A percentile compares a stretch with the other conserved stretches of the same genome.
These are phyloP conservation scores for Amphiprion percula DNA, from an alignment of 2,113 vertebrate species.

Conservation along the genomic window DNA sequence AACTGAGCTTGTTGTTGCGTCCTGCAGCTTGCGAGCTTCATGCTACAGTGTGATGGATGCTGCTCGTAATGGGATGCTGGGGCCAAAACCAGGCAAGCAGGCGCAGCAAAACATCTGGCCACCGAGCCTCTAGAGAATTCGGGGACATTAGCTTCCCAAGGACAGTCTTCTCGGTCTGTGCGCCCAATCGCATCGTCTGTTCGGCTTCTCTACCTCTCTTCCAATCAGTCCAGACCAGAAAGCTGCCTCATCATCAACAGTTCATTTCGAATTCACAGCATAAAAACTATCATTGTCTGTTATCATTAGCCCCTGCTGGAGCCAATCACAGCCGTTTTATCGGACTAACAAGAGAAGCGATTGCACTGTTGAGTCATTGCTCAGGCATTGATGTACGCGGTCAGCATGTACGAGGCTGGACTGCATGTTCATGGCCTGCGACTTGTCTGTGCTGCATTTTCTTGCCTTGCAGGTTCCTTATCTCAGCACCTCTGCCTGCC, in stretches of 20 bases:
- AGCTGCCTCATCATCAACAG: slow-evolving; percentile 25
- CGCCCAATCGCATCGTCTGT: slow-evolving; percentile 2
- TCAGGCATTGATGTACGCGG: slow-evolving; percentile 6
- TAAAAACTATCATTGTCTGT: slow-evolving; percentile 23
- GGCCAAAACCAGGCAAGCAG: slow-evolving; percentile 15
- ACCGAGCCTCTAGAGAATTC: slow-evolving; percentile 28
- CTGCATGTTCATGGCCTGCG: slow-evolving; percentile 13
- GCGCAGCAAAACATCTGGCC: slow-evolving; percentile 55
- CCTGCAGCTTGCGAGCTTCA: background rate
- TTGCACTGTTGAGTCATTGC: slow-evolving; percentile 11
- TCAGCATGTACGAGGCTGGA: background rate
- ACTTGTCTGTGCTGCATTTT: slow-evolving; percentile 31
- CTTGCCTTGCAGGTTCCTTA: slow-evolving; percentile 11
- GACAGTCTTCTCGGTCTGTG: slow-evolving; percentile 22
- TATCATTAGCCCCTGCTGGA: slow-evolving; percentile 26
- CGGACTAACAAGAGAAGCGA: background rate
- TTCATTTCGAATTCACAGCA: slow-evolving; percentile 42
- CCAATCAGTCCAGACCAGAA: slow-evolving; percentile 20
- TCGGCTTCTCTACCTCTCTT: background rate
- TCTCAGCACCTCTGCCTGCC: slow-evolving; percentile 35
- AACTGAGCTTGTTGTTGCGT: slow-evolving; percentile 1
- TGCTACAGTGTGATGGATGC: slow-evolving; percentile 40
- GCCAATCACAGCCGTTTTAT: slow-evolving; percentile 13
- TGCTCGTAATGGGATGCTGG: slow-evolving; percentile 27
- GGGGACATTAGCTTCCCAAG: slow-evolving; percentile 49